phyloP scores from a whole-genome alignment of 2,888 invertebrate species.

The Nipponacmea schrenckii region DNA sequence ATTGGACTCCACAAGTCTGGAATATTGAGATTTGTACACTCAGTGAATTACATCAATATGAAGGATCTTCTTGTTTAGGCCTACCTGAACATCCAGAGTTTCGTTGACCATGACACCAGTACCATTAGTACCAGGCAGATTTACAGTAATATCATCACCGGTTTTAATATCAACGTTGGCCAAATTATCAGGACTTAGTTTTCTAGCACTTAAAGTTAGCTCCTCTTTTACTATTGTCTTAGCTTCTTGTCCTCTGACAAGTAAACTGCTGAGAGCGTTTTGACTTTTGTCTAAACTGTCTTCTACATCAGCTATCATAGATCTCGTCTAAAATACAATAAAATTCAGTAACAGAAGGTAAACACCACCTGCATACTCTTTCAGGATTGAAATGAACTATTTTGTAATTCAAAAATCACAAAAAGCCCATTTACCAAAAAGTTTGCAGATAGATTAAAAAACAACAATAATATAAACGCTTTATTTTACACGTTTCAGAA shows the following conservation, averaged over 20 bases:
- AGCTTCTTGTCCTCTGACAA: conserved; percentile 2
- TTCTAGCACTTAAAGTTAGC: neutral
- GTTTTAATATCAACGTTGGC: neutral
- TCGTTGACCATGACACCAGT: neutral
- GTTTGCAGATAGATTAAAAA: too few species aligned
- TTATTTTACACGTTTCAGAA: too few species aligned
- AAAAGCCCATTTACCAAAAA: too few species aligned
- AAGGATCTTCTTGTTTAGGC: too few species aligned
- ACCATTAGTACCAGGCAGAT: neutral
- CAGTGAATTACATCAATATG: too few species aligned
- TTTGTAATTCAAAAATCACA: too few species aligned
- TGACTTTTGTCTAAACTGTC: neutral
- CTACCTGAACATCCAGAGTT: neutral
- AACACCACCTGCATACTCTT: too few species aligned
- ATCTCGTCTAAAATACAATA: neutral
- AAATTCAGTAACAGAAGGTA: too few species aligned
- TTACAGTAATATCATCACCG: conserved; percentile 8
- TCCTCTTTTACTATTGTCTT: neutral
- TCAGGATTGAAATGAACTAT: too few species aligned
- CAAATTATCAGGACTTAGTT: neutral
- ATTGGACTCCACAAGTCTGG: too few species aligned
- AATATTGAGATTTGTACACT: too few species aligned
- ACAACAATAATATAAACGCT: too few species aligned
- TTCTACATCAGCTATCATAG: conserved; percentile 4
- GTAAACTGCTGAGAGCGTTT: conserved; percentile 5